Evolutionary conservation across 2,113 vertebrate species (phyloP).

Genomic region (Cyanoderma ruficeps): DNA sequence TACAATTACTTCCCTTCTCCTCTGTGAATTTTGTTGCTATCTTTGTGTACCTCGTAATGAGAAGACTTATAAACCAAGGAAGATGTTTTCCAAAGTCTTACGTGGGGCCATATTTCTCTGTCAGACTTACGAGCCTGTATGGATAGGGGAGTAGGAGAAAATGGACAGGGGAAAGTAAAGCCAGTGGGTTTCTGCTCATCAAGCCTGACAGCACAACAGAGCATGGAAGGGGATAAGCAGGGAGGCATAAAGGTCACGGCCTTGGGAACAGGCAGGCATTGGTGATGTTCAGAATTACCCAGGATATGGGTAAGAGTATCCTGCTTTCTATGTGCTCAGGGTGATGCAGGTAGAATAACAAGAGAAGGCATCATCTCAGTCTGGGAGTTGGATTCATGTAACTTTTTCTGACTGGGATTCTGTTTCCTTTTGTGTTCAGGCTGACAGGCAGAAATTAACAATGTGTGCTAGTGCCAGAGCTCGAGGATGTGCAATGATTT

Average conservation of each 20-base stretch:
- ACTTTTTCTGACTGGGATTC: background rate
- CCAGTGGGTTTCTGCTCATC: background rate
- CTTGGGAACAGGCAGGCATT: background rate
- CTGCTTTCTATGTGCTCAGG: background rate
- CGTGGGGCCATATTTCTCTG: background rate
- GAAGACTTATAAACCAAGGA: background rate
- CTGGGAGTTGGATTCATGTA: background rate
- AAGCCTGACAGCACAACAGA: background rate
- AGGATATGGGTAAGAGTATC: background rate
- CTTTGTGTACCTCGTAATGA: background rate
- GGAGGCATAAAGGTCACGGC: background rate
- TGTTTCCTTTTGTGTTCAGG: background rate
- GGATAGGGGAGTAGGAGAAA: background rate
- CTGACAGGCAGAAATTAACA: background rate
- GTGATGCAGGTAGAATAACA: background rate
- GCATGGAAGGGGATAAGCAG: background rate
- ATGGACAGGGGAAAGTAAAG: background rate
- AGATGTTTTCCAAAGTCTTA: background rate
- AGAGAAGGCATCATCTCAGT: background rate
- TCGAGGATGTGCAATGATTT: background rate
- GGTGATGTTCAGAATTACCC: background rate
- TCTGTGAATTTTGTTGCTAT: conserved; percentile 22
- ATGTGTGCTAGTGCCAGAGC: background rate
- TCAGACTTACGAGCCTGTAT: background rate
- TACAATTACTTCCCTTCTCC: conserved; percentile 35